A percentile compares a stretch with the other conserved stretches of the same genome.
phyloP scores from a whole-genome alignment of 2,797 vertebrate species.

The Moxostoma hubbsi region DNA sequence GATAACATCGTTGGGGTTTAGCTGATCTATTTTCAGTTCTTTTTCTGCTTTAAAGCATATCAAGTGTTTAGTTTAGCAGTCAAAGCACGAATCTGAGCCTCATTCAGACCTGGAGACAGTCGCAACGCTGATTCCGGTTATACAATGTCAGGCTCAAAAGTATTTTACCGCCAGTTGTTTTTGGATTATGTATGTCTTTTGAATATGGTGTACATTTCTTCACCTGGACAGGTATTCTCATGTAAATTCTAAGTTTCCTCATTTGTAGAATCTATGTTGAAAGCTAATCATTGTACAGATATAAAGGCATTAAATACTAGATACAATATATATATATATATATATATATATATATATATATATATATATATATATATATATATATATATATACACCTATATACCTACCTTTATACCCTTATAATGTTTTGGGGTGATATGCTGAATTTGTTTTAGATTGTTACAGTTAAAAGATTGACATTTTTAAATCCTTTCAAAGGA shows the following conservation, averaged over 20 bases:
- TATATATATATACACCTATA: no score
- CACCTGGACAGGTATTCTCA: no score
- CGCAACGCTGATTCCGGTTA: not conserved
- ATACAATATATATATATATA: no score
- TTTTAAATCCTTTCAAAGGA: no score
- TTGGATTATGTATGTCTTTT: slow-evolving; percentile 20
- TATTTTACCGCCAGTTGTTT: not conserved
- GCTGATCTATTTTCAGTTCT: not conserved
- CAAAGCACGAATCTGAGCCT: not conserved
- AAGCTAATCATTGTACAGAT: not conserved
- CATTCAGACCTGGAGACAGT: not conserved
- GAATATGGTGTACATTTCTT: not conserved
- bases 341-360: no score
- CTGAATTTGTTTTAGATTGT: not conserved
- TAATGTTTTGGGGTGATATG: not conserved
- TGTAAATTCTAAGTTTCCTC: no score
- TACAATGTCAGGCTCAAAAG: not conserved
- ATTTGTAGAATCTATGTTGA: no score
- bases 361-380: no score
- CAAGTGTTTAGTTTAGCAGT: not conserved
- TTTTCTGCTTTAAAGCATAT: not conserved
- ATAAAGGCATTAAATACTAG: not conserved
- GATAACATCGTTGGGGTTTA: no score
- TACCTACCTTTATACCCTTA: not conserved
- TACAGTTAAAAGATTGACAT: no score